Conservation (phyloP, 64 coral and sea anemone species). For the Astreopora myriophthalma region DNA sequence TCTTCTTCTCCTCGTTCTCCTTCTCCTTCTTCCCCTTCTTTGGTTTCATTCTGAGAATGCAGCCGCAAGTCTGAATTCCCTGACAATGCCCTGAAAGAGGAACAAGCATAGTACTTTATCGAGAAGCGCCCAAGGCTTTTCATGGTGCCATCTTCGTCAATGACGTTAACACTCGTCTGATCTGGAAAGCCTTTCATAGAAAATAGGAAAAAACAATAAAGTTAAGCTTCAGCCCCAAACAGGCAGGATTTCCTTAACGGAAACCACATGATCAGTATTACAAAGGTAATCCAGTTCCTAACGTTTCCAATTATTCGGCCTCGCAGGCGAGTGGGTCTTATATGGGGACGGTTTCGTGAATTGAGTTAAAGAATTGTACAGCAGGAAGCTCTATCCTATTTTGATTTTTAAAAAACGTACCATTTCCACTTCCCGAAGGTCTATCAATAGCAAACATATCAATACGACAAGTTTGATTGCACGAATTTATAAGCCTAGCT, state of each 20-base stretch:
- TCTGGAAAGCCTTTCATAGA: slow-evolving; percentile 47
- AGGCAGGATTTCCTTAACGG: background rate
- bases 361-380: too few relatives aligned
- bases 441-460: too few relatives aligned
- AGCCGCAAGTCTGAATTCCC: slow-evolving; percentile 69
- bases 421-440: too few relatives aligned
- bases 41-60: background rate
- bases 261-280: background rate
- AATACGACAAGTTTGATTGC: too few relatives aligned
- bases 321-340: too few relatives aligned
- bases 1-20: too few relatives aligned
- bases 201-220: slow-evolving; percentile 1
- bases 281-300: background rate
- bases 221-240: background rate
- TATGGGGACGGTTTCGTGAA: too few relatives aligned
- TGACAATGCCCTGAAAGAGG: slow-evolving; percentile 77
- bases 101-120: slow-evolving; percentile 67
- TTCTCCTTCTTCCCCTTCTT: too few relatives aligned
- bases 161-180: background rate
- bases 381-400: too few relatives aligned
- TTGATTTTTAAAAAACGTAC: too few relatives aligned
- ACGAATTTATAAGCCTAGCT: too few relatives aligned
- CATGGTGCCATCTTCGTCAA: background rate
- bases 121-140: slow-evolving; percentile 9
- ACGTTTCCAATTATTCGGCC: too few relatives aligned